Percentiles rank a stretch among this genome's conserved stretches.
phyloP scores from a whole-genome alignment of 1,140 invertebrate genomes.

The Leptestheria dahalacensis region DNA sequence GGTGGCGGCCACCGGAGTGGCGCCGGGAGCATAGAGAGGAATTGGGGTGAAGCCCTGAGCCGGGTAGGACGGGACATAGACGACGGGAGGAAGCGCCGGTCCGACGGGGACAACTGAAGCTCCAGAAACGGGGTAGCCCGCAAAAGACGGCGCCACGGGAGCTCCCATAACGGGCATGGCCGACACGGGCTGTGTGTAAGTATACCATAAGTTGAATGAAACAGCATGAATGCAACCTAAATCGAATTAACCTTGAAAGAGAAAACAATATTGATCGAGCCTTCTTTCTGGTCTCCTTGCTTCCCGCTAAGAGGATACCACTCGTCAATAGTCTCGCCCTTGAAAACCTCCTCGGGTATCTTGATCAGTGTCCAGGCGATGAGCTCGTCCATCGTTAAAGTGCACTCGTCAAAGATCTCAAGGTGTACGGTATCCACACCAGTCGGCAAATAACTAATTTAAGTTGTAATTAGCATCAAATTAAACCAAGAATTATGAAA shows the following conservation, averaged over 20 bases:
- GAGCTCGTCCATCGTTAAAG: constrained; percentile 87
- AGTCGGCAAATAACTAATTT: constrained; percentile 55
- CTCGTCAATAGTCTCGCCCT: constrained; percentile 78
- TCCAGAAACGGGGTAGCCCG: neutral
- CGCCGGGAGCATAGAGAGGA: constrained; percentile 12
- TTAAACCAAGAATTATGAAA: neutral
- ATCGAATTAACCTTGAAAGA: constrained; percentile 42
- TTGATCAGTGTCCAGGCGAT: constrained; percentile 80
- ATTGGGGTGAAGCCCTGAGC: neutral
- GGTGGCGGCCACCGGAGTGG: constrained; percentile 19
- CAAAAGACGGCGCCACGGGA: constrained; percentile 15
- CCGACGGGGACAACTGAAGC: constrained; percentile 18
- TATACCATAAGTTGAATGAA: neutral
- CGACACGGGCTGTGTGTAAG: constrained; percentile 17
- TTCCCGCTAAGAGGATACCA: constrained; percentile 84
- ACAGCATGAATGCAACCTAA: neutral
- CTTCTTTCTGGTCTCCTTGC: constrained; percentile 84
- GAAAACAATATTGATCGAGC: constrained; percentile 46
- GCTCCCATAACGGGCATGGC: constrained; percentile 12
- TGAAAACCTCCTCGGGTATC: constrained; percentile 65
- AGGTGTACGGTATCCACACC: constrained; percentile 76
- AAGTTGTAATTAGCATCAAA: too few relatives aligned
- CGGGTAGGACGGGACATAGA: constrained; percentile 36
- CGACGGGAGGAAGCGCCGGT: constrained; percentile 30
- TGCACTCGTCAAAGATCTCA: constrained; percentile 93